Evolutionary conservation across 1,140 invertebrate species (phyloP).

Genomic region (Linepithema humile): DNA sequence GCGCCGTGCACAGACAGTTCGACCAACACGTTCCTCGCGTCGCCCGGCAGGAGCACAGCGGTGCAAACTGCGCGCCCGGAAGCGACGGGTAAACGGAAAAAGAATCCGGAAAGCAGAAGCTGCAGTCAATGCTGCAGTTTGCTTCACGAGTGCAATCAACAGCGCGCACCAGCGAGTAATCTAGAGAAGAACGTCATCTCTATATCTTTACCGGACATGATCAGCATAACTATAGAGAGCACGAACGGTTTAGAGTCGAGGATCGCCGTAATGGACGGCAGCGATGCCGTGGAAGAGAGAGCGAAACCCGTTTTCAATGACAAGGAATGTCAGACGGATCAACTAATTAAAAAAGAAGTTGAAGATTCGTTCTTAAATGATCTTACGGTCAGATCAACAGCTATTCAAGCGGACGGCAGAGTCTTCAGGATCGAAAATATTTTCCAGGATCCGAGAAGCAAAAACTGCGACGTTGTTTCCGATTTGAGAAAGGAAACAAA

Average conservation of each 20-base stretch:
- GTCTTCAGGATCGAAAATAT: slow-evolving; percentile 78
- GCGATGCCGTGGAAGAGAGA: slow-evolving; percentile 28
- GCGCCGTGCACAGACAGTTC: slow-evolving; percentile 66
- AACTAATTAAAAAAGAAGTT: slow-evolving; percentile 40
- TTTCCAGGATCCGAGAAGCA: slow-evolving; percentile 73
- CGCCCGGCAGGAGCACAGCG: slow-evolving; percentile 42
- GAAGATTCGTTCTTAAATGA: not conserved
- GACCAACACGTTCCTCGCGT: slow-evolving; percentile 66
- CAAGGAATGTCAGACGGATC: slow-evolving; percentile 72
- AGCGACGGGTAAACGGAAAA: not conserved
- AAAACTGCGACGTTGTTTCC: slow-evolving; percentile 16
- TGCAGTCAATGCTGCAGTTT: slow-evolving; percentile 26
- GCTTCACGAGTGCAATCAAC: not conserved
- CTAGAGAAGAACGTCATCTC: slow-evolving; percentile 75
- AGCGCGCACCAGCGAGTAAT: not conserved
- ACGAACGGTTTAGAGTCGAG: slow-evolving; percentile 74
- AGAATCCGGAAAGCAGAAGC: slow-evolving; percentile 1
- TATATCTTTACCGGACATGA: slow-evolving; percentile 77
- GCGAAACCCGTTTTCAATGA: slow-evolving; percentile 43
- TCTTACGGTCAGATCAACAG: slow-evolving; percentile 35
- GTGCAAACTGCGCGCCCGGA: slow-evolving; percentile 43
- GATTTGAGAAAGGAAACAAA: slow-evolving; percentile 55
- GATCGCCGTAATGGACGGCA: slow-evolving; percentile 71
- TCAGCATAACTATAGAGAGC: slow-evolving; percentile 79
- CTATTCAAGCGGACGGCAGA: slow-evolving; percentile 67